phyloP scores from a whole-genome alignment of 2,797 vertebrate genomes.

The Chaunax sp. region DNA sequence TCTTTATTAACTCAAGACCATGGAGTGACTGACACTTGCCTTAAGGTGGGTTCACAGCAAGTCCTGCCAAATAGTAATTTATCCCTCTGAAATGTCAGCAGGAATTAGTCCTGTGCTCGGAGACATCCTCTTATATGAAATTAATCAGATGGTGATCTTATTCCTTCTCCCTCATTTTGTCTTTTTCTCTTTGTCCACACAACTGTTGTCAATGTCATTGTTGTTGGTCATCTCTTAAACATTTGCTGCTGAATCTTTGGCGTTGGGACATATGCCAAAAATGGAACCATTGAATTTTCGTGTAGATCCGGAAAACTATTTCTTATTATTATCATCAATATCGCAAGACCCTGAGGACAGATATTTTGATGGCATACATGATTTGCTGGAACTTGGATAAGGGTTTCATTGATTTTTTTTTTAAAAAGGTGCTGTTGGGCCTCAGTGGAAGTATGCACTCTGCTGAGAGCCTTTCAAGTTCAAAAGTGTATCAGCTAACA shows the following conservation, averaged over 20 bases:
- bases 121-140: conserved; percentile 65
- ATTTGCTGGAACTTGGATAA: too few species aligned
- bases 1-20: conserved; percentile 53
- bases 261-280: too few species aligned
- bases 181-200: conserved; percentile 20
- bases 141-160: conserved; percentile 40
- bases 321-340: too few species aligned
- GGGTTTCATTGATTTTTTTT: too few species aligned
- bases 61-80: conserved; percentile 67
- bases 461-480: too few species aligned
- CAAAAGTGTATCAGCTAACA: background rate
- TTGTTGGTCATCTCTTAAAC: too few species aligned
- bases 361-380: too few species aligned
- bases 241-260: too few species aligned
- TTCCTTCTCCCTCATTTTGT: background rate
- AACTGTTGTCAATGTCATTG: conserved; percentile 15
- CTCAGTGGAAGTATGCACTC: too few species aligned
- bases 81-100: conserved; percentile 73
- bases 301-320: too few species aligned
- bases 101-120: conserved; percentile 67
- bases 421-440: too few species aligned
- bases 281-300: too few species aligned
- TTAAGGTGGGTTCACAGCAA: conserved; percentile 49
- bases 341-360: background rate
- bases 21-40: conserved; percentile 41